These are phyloP conservation scores for Plebejus anna DNA, from an alignment of 2,888 invertebrate genomes.

Conservation along the genomic window DNA sequence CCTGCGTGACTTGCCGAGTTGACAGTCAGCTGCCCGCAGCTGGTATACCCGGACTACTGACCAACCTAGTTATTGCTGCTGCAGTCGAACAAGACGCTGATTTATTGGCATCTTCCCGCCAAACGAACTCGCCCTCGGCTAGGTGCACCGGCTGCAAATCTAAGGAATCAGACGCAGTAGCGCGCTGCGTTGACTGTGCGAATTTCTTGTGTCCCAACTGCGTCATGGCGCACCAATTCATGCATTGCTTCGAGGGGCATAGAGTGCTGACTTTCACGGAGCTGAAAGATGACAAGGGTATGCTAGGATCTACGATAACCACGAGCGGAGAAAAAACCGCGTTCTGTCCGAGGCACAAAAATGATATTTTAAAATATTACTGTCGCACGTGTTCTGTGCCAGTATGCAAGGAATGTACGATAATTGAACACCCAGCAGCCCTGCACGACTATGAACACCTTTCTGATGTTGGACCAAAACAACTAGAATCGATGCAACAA, in stretches of 20 bases:
- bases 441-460: slow-evolving; percentile 94
- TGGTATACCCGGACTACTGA: slow-evolving; percentile 83
- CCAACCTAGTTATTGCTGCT: slow-evolving; percentile 81
- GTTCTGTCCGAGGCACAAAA: slow-evolving; percentile 93
- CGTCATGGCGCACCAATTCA: slow-evolving; percentile 99
- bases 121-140: slow-evolving; percentile 73
- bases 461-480: slow-evolving; percentile 89
- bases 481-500: slow-evolving; percentile 89
- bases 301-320: slow-evolving; percentile 74
- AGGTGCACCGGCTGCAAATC: slow-evolving; percentile 98
- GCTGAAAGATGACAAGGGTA: slow-evolving; percentile 81
- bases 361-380: slow-evolving; percentile 94
- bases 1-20: slow-evolving; percentile 84
- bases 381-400: slow-evolving; percentile 96
- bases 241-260: slow-evolving; percentile 99
- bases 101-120: slow-evolving; percentile 69
- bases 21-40: slow-evolving; percentile 74
- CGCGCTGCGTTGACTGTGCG: slow-evolving; percentile 97
- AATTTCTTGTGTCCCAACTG: slow-evolving; percentile 98
- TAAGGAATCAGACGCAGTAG: slow-evolving; percentile 95
- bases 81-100: slow-evolving; percentile 78
- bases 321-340: slow-evolving; percentile 82
- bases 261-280: slow-evolving; percentile 88
- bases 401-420: slow-evolving; percentile 97
- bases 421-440: slow-evolving; percentile 89